Evolutionary conservation across 2,888 invertebrate genomes (phyloP).

Genomic region (Pteria penguin): DNA sequence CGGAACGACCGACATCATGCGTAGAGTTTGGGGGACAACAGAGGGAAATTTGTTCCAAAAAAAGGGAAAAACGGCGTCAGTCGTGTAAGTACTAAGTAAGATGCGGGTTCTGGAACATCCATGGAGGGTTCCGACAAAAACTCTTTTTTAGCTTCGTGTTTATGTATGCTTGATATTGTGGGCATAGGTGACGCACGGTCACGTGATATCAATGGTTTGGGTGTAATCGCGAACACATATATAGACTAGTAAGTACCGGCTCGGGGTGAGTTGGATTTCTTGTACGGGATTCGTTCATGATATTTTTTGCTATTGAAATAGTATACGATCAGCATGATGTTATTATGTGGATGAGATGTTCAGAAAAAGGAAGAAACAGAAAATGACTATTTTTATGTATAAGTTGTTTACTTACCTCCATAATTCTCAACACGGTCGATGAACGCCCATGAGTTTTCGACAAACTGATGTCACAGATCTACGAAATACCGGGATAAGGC

Average conservation of each 20-base stretch:
- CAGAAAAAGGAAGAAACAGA: background rate
- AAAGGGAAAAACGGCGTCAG: background rate
- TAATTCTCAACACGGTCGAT: conserved; percentile 9
- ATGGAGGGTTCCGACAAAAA: background rate
- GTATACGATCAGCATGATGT: background rate
- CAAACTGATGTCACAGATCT: conserved; percentile 10
- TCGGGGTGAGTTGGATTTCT: conserved; percentile 13
- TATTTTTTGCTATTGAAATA: background rate
- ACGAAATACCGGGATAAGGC: background rate
- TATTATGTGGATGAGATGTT: conserved; percentile 13
- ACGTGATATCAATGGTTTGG: background rate
- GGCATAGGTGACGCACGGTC: conserved; percentile 15
- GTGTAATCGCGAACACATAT: conserved; percentile 8
- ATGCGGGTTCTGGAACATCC: background rate
- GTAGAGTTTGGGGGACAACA: background rate
- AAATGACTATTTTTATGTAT: conserved; percentile 6
- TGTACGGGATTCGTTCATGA: background rate
- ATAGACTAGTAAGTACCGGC: conserved; percentile 14
- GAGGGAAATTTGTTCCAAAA: background rate
- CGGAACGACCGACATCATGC: background rate
- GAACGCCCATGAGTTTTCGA: conserved; percentile 12
- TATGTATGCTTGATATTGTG: background rate
- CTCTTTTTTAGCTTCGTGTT: background rate
- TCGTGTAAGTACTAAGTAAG: background rate
- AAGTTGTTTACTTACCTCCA: conserved; percentile 14